Percentiles rank a stretch among this genome's conserved stretches.
phyloP scores from a whole-genome alignment of 2,113 vertebrate species.

The Procavia capensis region DNA sequence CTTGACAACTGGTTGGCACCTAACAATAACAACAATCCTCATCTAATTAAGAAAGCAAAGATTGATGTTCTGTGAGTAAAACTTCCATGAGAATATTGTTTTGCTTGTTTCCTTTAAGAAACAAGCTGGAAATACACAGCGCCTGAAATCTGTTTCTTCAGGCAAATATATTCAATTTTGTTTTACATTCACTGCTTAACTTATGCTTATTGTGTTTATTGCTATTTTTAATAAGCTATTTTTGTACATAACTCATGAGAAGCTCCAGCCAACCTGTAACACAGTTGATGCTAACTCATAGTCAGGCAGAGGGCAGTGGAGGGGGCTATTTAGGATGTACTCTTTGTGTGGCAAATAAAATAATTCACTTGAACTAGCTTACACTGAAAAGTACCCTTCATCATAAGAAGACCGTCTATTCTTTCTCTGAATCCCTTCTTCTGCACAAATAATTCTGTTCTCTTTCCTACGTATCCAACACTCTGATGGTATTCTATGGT shows the following conservation, averaged over 20 bases:
- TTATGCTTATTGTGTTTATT: neutral
- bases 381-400: neutral
- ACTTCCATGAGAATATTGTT: too few species aligned
- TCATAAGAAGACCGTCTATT: neutral
- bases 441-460: accelerated
- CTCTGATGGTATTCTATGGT: too few species aligned
- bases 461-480: neutral
- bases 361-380: neutral
- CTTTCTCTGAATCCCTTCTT: too few species aligned
- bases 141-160: neutral
- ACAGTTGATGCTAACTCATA: neutral
- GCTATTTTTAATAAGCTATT: neutral
- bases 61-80: neutral
- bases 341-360: neutral
- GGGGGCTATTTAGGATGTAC: too few species aligned
- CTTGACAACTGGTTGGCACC: too few species aligned
- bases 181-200: too few species aligned
- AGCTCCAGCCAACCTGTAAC: too few species aligned
- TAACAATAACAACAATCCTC: too few species aligned
- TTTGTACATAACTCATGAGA: neutral
- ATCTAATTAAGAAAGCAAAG: neutral
- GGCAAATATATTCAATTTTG: neutral
- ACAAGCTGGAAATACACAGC: neutral
- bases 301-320: neutral
- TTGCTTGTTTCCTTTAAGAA: neutral